Evolutionary conservation across 2,113 vertebrate genomes (phyloP).

Genomic region (Triplophysa tibetana): DNA sequence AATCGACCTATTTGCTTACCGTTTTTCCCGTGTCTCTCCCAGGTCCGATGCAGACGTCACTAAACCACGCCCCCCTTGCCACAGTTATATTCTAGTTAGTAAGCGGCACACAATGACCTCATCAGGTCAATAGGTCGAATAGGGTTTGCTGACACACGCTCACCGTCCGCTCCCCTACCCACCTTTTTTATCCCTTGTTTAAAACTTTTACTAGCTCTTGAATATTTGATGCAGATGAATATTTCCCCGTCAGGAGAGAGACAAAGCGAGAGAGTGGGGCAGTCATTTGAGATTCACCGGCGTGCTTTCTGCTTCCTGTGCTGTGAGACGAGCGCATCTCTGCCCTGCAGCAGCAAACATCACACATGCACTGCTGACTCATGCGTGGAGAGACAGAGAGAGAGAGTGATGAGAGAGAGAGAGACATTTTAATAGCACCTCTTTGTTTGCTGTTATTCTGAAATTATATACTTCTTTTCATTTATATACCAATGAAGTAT

Average conservation of each 20-base stretch:
- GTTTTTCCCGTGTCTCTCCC: too few species aligned
- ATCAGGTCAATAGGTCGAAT: too few species aligned
- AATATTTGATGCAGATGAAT: constrained; percentile 37
- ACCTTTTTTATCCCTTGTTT: constrained; percentile 28
- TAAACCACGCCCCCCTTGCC: too few species aligned
- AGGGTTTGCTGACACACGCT: background rate
- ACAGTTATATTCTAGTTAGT: too few species aligned
- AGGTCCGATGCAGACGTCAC: too few species aligned
- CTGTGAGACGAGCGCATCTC: background rate
- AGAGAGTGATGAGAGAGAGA: background rate
- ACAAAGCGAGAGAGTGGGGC: background rate
- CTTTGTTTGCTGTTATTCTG: too few species aligned
- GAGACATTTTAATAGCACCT: background rate
- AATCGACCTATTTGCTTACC: too few species aligned
- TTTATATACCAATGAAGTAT: too few species aligned
- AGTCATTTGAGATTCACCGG: constrained; percentile 21
- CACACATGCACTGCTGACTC: constrained; percentile 10
- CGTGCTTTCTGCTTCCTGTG: background rate
- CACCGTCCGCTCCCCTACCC: background rate
- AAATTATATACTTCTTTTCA: too few species aligned
- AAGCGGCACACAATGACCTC: too few species aligned
- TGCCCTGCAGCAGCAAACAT: constrained; percentile 21
- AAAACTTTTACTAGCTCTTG: constrained; percentile 34
- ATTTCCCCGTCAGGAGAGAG: constrained; percentile 15
- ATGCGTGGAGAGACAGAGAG: background rate